Base-by-base conservation (phyloP, 1,140 invertebrate species). In the Drosophila sulfurigaster region DNA sequence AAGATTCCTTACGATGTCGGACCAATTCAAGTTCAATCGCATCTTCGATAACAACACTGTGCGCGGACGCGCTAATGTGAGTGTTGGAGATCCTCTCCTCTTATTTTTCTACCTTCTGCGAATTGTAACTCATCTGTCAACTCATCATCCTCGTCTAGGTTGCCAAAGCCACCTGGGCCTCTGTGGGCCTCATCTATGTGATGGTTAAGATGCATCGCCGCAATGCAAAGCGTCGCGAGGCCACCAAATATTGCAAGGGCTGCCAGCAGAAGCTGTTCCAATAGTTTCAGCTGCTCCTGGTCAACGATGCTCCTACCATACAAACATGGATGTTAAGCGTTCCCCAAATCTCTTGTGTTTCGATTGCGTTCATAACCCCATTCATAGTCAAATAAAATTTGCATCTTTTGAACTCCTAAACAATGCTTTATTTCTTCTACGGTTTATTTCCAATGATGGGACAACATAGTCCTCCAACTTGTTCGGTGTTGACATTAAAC, bases 71-170 rank as follows among this genome's bases (percentile, higher is more conserved):
- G 83, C 83, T 45, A 87, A 87, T 51, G 83, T 87, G 63, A 82
- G 82, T 75, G 3, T 25, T 3, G 4, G 3, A 25, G 10, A 0
- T 2, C 6, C 20, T 28, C 16, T 5, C 8, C 7, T n/a, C 16
- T 5, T 11, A n/a, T 3, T 2, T 10, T 25, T 15, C 43, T 1
- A 4, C 16, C 11, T 13, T 43, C 98, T 94, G 5, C 95, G 1
- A 25, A 25, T 25, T 25, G n/a, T 25, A 25, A 0, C 20, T 25
- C 20, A 25, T 25, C 20, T 25, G n/a, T n/a, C n/a, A n/a, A n/a
- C 32, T 6, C 3, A 32, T 1, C 2, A 5, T 5, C 32, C 5
- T 38, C 35, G 2, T 3, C 6, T 38, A 96, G 94, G 97, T 99
- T 95, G 77, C 82, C 54, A 87, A 87, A 77, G 83, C 83, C 77